Evolutionary conservation across 2,888 invertebrate species (phyloP), one percentile per base, ranked within the genome.

Genomic region (Leptura quadrifasciata): DNA sequence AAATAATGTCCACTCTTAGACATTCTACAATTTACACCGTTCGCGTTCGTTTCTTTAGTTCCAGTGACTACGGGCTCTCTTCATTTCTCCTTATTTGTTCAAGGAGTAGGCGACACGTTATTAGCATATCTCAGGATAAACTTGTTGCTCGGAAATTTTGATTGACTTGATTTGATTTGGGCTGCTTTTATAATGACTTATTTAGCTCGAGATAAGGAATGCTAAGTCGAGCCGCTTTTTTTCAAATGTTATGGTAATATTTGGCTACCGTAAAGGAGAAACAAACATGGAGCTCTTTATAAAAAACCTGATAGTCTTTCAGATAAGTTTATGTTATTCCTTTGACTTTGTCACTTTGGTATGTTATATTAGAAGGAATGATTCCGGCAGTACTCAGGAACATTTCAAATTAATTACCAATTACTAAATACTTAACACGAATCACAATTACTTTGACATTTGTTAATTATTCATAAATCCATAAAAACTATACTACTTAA

Each of bases 1-100:
- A 69, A 69, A 69, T 69, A 69, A 69, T 69, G 57, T 58, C 69
- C 57, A 58, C 69, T 69, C 54, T 47, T 69, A 57, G 57, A 58
- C 58, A 39, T 69, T 58, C 69, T 60, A 39, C 58, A 69, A 58
- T 69, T 69, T 69, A 69, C 69, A 69, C 69, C 58, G 69, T 69
- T n/a, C 47, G n/a, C 58, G 69, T 69, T 47, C 47, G 47, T 47
- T 39, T 21, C 58, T 69, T 69, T 17, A 35, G 55, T 67, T 67
- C 24, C 69, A 58, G 58, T 58, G 69, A 69, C 57, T 58, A 69
- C 69, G 20, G 39, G 69, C 58, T 69, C 69, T 69, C 39, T 69
- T 58, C 69, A 58, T 21, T 69, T 69, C 54, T 35, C 69, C 69
- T 69, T 69, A 69, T 69, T 69, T 60, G 69, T 35, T 58, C 8